A percentile compares a stretch with the other conserved stretches of the same genome.
Evolutionary conservation across 2,797 vertebrate species (phyloP).

Genomic region (Chiroxiphia lanceolata): DNA sequence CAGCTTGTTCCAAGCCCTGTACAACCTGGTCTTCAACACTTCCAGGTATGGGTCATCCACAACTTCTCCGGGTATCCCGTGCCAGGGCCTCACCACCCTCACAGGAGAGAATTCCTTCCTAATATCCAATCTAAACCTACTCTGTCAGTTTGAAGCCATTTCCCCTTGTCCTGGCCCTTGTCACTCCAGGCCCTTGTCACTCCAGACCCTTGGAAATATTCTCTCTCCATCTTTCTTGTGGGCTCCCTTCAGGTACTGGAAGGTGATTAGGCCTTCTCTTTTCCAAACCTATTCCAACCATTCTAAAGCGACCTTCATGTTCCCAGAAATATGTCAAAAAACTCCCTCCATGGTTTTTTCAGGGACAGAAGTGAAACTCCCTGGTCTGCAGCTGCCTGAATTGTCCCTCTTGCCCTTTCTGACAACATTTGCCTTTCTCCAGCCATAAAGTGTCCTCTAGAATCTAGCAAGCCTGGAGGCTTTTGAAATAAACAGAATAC

Average conservation of each 20-base stretch:
- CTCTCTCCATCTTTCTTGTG: not conserved
- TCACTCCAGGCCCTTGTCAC: too few relatives aligned
- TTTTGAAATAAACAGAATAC: not conserved
- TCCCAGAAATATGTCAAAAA: not conserved
- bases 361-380: not conserved
- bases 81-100: not conserved
- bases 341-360: not conserved
- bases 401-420: not conserved
- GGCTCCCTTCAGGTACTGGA: not conserved
- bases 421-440: not conserved
- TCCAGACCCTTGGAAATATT: not conserved
- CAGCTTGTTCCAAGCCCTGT: not conserved
- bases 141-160: not conserved
- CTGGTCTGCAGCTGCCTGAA: not conserved
- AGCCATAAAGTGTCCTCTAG: not conserved
- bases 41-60: not conserved
- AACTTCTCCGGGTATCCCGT: not conserved
- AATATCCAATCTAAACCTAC: not conserved
- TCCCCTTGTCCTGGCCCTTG: not conserved
- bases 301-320: not conserved
- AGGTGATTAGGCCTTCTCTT: not conserved
- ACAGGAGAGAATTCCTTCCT: not conserved
- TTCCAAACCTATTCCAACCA: not conserved
- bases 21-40: not conserved
- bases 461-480: not conserved